Evolutionary conservation across 2,888 invertebrate genomes (phyloP), one percentile per base, ranked within the genome.

Genomic region (Hypolimnas misippus): DNA sequence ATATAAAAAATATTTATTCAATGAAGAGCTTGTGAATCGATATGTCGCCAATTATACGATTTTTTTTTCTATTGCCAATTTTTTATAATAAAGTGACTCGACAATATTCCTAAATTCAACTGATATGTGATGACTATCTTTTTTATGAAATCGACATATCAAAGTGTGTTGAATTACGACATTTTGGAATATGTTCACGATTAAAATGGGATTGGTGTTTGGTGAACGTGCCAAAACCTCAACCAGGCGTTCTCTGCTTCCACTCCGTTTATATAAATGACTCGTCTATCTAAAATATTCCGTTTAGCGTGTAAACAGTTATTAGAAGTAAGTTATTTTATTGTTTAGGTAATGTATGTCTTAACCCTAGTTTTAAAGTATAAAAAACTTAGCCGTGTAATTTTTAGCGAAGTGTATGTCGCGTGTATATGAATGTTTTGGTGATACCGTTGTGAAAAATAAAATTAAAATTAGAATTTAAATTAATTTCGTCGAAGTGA

Each of bases 291-390:
- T 75, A 78, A 79, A 82, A 79, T 84, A 85, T 84, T 87, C 87
- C 81, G 82, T 81, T 84, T 89, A 87, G 86, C 73, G 79, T 81
- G 78, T 89, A 83, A 87, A 85, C 87, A 82, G 78, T 85, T 84
- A 77, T 65, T 89, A 89, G 87, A 72, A 14, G 75, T 90, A 90
- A 90, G 89, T 86, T 85, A 89, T 86, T 86, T 81, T 88, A 88
- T 81, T 86, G 81, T 86, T 79, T 88, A 88, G 83, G 77, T 87
- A 86, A 84, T 84, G 81, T 89, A 89, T 85, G 87, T 89, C 84
- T 85, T 89, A 91, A 89, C 82, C 86, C 73, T 90, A 89, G 86
- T 78, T 76, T 83, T 80, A 82, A 72, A 71, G 44, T 69, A 80
- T 82, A 81, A 77, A 44, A 51, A 59, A 73, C 29, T 49, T 49